Percentiles rank a stretch among this genome's conserved stretches.
Evolutionary conservation across 2,113 vertebrate genomes (phyloP).

Genomic region (Tympanuchus pallidicinctus): DNA sequence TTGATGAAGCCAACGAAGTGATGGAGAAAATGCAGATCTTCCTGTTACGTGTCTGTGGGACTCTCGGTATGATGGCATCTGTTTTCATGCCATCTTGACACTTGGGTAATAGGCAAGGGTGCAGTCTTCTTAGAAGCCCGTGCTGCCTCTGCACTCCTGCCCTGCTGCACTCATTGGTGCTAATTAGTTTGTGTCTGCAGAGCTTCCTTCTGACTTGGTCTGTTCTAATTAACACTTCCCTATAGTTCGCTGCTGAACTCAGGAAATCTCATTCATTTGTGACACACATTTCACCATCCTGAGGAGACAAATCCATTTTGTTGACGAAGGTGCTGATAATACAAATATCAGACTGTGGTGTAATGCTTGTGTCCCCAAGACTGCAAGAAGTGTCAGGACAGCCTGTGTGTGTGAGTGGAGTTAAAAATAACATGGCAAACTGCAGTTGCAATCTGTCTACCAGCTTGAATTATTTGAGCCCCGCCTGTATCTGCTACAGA

Average conservation of each 20-base stretch:
- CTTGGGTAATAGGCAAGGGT: neutral
- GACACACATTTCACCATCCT: constrained; percentile 36
- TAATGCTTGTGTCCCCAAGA: neutral
- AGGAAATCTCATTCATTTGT: constrained; percentile 60
- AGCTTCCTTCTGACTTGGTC: constrained; percentile 40
- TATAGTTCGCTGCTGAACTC: constrained; percentile 48
- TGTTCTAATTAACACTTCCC: constrained; percentile 64
- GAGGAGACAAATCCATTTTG: constrained; percentile 39
- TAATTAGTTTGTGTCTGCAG: constrained; percentile 56
- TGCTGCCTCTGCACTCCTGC: neutral
- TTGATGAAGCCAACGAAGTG: neutral
- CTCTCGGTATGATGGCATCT: neutral
- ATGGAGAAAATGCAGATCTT: neutral
- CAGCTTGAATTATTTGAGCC: neutral
- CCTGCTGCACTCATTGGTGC: constrained; percentile 17
- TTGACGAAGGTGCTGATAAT: constrained; percentile 39
- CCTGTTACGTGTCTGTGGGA: fast-evolving
- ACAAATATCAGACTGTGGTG: neutral
- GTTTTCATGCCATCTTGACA: constrained; percentile 41
- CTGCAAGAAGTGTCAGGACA: neutral
- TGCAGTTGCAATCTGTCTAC: constrained; percentile 7
- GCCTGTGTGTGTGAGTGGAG: neutral
- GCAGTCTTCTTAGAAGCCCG: neutral
- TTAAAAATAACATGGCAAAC: constrained; percentile 10
- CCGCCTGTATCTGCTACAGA: neutral